Evolutionary conservation across 2,888 invertebrate genomes (phyloP).

Genomic region (Papilio gigon): DNA sequence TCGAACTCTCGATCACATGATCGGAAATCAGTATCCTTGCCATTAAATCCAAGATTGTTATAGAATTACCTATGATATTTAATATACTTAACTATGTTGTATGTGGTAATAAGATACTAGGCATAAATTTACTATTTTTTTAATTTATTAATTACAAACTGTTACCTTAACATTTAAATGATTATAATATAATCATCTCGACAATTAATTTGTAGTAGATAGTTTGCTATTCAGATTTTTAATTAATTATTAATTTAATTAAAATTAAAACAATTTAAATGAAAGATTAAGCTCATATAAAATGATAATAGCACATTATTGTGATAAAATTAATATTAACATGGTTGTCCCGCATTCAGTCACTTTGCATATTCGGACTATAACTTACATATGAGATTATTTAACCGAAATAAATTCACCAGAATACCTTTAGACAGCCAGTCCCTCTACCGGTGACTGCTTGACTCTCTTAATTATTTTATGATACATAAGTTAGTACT

Average conservation of each 20-base stretch:
- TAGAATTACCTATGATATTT: no score
- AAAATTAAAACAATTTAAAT: conserved; percentile 25
- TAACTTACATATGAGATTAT: conserved; percentile 43
- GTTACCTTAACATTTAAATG: no score
- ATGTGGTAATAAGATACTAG: no score
- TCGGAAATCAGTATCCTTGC: no score
- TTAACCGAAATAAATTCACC: neutral
- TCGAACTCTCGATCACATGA: no score
- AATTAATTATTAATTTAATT: conserved; percentile 28
- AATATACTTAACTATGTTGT: no score
- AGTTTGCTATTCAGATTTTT: conserved; percentile 19
- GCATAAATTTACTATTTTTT: no score
- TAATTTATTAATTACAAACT: no score
- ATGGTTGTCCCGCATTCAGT: conserved; percentile 32
- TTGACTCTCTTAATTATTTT: neutral
- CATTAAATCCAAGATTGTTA: no score
- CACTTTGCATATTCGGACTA: conserved; percentile 30
- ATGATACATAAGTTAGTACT: neutral
- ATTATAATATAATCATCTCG: no score
- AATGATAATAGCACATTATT: conserved; percentile 41
- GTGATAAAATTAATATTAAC: conserved; percentile 45
- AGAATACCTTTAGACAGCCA: neutral
- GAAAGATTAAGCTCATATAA: conserved; percentile 35
- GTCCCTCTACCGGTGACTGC: neutral
- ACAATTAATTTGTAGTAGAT: no score